Evolutionary conservation across 2,113 vertebrate genomes (phyloP).

Genomic region (Trogon surrucura): DNA sequence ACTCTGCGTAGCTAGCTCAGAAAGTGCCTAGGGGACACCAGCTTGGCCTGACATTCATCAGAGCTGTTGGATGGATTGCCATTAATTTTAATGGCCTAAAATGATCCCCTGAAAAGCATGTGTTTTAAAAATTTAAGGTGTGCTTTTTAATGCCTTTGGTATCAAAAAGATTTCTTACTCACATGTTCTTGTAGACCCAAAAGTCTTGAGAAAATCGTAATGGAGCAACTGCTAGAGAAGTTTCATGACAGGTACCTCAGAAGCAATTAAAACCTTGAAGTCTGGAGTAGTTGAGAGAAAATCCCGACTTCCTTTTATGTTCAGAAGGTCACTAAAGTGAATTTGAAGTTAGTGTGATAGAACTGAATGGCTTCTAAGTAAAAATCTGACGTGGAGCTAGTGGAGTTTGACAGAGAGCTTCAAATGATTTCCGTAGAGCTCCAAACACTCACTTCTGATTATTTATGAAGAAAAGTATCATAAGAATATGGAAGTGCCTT

Average conservation of each 20-base stretch:
- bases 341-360: background rate
- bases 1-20: background rate
- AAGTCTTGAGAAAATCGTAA: background rate
- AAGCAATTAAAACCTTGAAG: constrained; percentile 14
- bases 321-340: constrained; percentile 18
- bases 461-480: constrained; percentile 7
- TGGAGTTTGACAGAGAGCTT: background rate
- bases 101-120: background rate
- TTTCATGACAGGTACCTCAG: background rate
- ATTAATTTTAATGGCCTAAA: background rate
- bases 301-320: background rate
- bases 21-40: background rate
- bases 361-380: background rate
- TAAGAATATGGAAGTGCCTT: background rate
- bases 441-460: background rate
- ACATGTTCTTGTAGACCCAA: background rate
- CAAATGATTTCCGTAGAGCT: background rate
- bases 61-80: background rate
- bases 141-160: background rate
- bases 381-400: background rate
- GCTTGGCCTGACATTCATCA: background rate
- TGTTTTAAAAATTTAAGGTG: background rate
- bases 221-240: background rate
- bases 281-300: background rate
- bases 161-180: background rate